A percentile compares a stretch with the other conserved stretches of the same genome.
Conservation (phyloP, 2,797 vertebrate species). For the Crypturellus tataupa region DNA sequence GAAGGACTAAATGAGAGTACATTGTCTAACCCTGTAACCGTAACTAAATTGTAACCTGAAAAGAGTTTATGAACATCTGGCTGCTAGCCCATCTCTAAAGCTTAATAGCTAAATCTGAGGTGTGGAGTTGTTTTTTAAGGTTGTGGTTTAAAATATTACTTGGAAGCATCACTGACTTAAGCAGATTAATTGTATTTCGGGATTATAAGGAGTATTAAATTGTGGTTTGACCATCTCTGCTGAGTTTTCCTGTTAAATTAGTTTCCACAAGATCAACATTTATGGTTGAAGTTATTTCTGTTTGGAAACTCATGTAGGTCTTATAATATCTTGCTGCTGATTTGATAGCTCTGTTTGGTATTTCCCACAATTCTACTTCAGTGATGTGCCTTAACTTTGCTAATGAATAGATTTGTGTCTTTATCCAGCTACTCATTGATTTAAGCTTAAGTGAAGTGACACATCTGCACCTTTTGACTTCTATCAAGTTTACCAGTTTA, state of each 20-base stretch:
- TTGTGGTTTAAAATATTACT: background rate
- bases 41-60: slow-evolving; percentile 77
- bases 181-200: slow-evolving; percentile 19
- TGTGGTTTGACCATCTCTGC: background rate
- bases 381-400: background rate
- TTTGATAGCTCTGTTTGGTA: background rate
- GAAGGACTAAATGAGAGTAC: slow-evolving; percentile 72
- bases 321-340: background rate
- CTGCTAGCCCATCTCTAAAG: slow-evolving; percentile 41
- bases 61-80: slow-evolving; percentile 78
- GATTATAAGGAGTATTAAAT: background rate
- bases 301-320: slow-evolving; percentile 3
- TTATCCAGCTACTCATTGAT: background rate
- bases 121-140: slow-evolving; percentile 6
- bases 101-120: slow-evolving; percentile 50
- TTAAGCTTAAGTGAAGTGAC: background rate
- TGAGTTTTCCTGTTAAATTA: background rate
- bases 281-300: background rate
- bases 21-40: slow-evolving; percentile 76
- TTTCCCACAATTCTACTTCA: background rate
- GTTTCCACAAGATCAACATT: background rate
- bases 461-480: background rate
- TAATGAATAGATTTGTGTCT: background rate
- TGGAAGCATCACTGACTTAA: background rate
- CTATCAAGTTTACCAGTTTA: background rate